Evolutionary conservation across 2,113 vertebrate genomes (phyloP), one percentile per base, ranked within the genome.

Genomic region (Stomatorhinus ivindoensis): DNA sequence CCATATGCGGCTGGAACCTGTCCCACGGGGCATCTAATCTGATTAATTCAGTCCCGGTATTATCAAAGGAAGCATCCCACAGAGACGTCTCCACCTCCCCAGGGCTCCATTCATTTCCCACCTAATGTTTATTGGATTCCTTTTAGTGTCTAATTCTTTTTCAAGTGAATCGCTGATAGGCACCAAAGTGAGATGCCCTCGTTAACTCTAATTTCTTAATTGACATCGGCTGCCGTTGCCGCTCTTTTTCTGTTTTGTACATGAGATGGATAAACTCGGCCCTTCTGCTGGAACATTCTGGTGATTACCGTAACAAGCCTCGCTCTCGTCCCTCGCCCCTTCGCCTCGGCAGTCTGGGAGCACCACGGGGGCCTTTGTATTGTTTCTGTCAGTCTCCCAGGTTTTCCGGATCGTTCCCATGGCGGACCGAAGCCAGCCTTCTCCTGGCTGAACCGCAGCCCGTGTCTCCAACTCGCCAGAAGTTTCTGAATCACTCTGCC

Each of bases 21-120:
- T 46, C 89, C 48, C 31, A 50, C 31, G 1, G 89, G 87, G 48
- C 6, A 15, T 19, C 87, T 83, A 53, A 47, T 88, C 73, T 58
- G 69, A 82, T 55, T 88, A 88, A 88, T 90, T 58, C 65, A 50
- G 42, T 83, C 86, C 51, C n/a, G 35, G 88, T 90, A 88, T 21
- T 47, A 53, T 87, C 85, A 87, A 87, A 53, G 47, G 85, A 35
- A 87, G 82, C 85, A 50, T 86, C 31, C 46, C 47, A 73, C 58
- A 55, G 65, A 90, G 89, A 50, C 24, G 4, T 55, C 27, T 80
- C 24, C 50, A 19, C 50, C 85, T 53, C 48, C 50, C 50, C 48
- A 35, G 82, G 82, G 39, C 3, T 84, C 42, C 82, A 84, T 47
- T 84, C 15, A 44, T 46, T 84, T 47, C 24, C 39, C 44, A 84